Base-by-base conservation (phyloP, 1,140 invertebrate species). In the Tyrophagus putrescentiae region DNA sequence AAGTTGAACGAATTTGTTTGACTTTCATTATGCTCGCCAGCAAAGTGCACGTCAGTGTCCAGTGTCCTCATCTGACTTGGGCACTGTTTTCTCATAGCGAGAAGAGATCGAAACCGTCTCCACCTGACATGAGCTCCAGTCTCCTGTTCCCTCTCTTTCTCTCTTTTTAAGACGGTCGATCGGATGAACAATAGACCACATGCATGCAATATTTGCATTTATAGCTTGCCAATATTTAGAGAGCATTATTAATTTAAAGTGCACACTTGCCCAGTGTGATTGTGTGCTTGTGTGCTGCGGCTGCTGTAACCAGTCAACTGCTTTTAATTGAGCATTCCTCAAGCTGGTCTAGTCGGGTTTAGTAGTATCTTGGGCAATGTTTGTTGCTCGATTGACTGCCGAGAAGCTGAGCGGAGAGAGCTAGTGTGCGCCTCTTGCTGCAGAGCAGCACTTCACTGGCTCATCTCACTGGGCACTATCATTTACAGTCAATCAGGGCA, bases 151-250 rank as follows among this genome's bases (percentile, higher is more conserved):
- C n/a, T n/a, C n/a, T n/a, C n/a, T n/a, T n/a, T n/a, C n/a, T n/a
- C n/a, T n/a, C n/a, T n/a, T n/a, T n/a, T n/a, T n/a, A n/a, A n/a
- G n/a, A n/a, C n/a, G n/a, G n/a, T n/a, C n/a, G n/a, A 39, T 13
- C 36, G 36, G 45, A 21, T 7, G 18, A 48, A 48, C 45, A 48
- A 48, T 48, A 48, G 45, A 48, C 45, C 45, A 48, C 45, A 48
- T 48, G 31, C 31, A 29, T 25, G 45, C 21, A 7, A 6, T 48
- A 48, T 48, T 48, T 48, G 45, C 45, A 48, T 48, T 48, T 48
- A 18, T 39, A 39, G 36, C 36, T 13, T 21, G 21, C 13, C 36
- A 21, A 13, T 39, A 39, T 39, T 39, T 39, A 39, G 36, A 39
- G 36, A 39, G 36, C 36, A 39, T 39, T 39, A 39, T 39, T 39